Evolutionary conservation across 2,888 invertebrate species (phyloP), one percentile per base, ranked within the genome.

Genomic region (Tribolium freemani): DNA sequence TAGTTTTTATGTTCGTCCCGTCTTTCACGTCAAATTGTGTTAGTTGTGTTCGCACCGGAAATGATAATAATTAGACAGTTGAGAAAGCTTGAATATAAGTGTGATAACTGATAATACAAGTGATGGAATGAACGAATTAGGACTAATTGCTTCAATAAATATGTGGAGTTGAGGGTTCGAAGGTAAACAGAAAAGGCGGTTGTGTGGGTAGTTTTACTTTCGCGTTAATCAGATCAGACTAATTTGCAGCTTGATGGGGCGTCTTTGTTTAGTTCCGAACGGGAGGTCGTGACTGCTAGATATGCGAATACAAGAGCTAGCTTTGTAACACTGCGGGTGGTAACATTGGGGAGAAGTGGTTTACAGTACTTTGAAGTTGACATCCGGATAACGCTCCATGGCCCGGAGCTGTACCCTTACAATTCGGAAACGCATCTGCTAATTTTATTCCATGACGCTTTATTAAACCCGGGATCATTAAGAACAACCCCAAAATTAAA

Each of bases 361-460:
- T 73, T 50, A 45, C 38, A 70, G 50, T 56, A 56, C 67, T 71
- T 67, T 67, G 66, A 73, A 70, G 66, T 61, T 66, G 53, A 66
- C 61, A 66, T 73, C 73, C 73, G 73, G 73, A 73, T 67, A 68
- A 73, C 56, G 56, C 13, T 56, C 51, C 61, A 50, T 70, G 57
- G 70, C 73, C 73, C 73, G 71, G 73, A 71, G 71, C 51, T 71
- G 38, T 63, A 69, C 53, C 51, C 53, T 56, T 38, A 68, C 9
- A 68, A 66, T 56, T 63, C 26, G 50, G 63, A 53, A 31, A 45
- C 61, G 46, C 69, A 64, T 63, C 50, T 60, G 46, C 56, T 31
- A 64, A 70, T 60, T 69, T 58, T n/a, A 20, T 45, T 57, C 6
- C 56, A 67, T 57, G 5, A 5, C 31, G 31, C 16, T 16, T 16